A percentile compares a stretch with the other conserved stretches of the same genome.
These are phyloP conservation scores for Rapana venosa DNA, from an alignment of 2,888 invertebrate genomes.

Conservation along the genomic window DNA sequence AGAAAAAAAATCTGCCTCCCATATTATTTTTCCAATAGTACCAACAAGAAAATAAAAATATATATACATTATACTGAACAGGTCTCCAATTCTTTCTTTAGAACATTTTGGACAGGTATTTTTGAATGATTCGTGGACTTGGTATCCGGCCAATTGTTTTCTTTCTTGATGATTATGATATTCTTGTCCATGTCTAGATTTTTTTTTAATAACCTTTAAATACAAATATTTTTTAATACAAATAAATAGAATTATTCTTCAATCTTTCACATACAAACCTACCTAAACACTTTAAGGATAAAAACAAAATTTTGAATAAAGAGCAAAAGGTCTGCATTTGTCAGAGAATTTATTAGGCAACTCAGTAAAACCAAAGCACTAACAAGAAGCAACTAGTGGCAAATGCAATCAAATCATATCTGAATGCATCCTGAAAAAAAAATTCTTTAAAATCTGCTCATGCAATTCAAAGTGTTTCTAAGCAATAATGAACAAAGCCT, in stretches of 20 bases:
- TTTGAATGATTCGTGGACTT: background rate
- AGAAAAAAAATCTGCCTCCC: no score
- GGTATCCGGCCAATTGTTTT: background rate
- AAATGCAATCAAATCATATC: background rate
- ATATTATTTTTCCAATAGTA: background rate
- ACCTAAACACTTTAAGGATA: background rate
- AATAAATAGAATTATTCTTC: background rate
- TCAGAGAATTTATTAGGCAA: background rate
- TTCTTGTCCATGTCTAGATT: background rate
- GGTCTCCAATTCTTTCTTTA: background rate
- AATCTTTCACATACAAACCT: background rate
- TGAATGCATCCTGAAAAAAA: background rate
- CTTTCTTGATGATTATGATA: background rate
- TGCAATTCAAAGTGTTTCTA: background rate
- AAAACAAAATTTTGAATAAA: background rate
- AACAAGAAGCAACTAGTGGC: background rate
- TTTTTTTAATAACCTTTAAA: background rate
- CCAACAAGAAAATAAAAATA: background rate
- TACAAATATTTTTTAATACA: background rate
- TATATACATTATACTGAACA: background rate
- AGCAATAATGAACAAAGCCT: background rate
- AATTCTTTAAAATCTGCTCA: background rate
- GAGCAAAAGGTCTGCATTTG: background rate
- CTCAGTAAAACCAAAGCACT: background rate
- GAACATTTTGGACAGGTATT: background rate